Base-by-base conservation (phyloP, 92 coral and sea anemone genomes). In the Zoanthus gigantus region DNA sequence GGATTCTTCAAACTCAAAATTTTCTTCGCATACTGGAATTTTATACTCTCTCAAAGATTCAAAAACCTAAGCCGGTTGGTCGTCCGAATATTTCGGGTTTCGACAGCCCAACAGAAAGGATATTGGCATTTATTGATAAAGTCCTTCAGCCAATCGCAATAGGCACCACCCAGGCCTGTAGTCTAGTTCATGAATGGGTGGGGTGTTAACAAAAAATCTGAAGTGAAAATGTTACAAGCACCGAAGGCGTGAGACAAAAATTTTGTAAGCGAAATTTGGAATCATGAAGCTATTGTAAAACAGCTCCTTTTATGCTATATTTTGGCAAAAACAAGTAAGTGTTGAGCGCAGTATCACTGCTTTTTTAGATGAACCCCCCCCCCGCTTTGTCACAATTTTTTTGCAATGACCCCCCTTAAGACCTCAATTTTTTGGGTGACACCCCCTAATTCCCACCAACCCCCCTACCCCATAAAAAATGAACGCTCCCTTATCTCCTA, bases 121-220 rank as follows among this genome's bases (percentile, higher is more conserved):
- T 71, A 71, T 71, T 71, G 52, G 76, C 76, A 71, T 71, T 71
- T 71, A n/a, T 71, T 71, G 76, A 32, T 71, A 71, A 32, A 71
- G 50, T 71, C 76, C 52, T 37, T 71, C 76, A 34, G 76, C 76
- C 76, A 71, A 71, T 71, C 52, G 76, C 76, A 71, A 32, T 12
- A 71, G 52, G 76, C 76, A 71, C 48, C 76, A 71, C 76, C 76
- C 76, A 71, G 76, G 76, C 76, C 76, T 48, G 76, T 71, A 71
- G 76, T 14, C 76, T 31, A 17, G 48, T 71, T 71, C 76, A 17
- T 71, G 76, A 71, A 71, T 71, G 76, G 76, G 76, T 71, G 0
- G 76, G 76, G 76, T 71, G 76, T 71, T 71, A n/a, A 71, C 76
- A 14, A 71, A 71, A 71, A 71, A 71, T 71, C 76, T 14, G 76